phyloP scores from a whole-genome alignment of 92 coral and sea anemone species.

The Epizoanthus rinbou region DNA sequence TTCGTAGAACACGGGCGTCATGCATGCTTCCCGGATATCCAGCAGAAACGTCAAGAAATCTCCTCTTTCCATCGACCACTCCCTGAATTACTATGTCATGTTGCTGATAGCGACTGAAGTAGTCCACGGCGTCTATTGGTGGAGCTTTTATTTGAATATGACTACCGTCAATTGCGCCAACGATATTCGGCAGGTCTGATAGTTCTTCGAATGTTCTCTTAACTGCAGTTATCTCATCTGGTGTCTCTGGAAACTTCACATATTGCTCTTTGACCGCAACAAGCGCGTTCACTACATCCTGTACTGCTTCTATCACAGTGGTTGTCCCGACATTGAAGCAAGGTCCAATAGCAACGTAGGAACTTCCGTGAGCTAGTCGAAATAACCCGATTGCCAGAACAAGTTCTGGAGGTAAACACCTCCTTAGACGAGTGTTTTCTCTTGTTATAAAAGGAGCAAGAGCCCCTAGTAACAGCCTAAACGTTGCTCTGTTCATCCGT shows the following conservation, averaged over 20 bases:
- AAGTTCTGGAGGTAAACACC: constrained; percentile 43
- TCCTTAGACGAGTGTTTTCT: constrained; percentile 30
- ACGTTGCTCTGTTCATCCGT: constrained; percentile 36
- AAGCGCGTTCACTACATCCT: constrained; percentile 48
- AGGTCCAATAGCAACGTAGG: constrained; percentile 43
- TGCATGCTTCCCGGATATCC: constrained; percentile 53
- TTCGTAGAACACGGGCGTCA: constrained; percentile 52
- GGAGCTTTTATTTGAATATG: constrained; percentile 47
- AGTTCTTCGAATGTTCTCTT: constrained; percentile 40
- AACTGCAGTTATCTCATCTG: constrained; percentile 39
- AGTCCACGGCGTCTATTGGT: constrained; percentile 43
- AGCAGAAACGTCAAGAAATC: constrained; percentile 37
- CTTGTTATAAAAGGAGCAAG: constrained; percentile 12
- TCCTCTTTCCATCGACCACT: constrained; percentile 29
- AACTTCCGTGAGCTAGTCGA: constrained; percentile 38
- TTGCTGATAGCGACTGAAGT: constrained; percentile 44
- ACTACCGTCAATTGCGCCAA: constrained; percentile 46
- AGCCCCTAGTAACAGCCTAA: constrained; percentile 39
- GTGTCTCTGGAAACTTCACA: constrained; percentile 35
- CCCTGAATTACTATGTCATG: constrained; percentile 40
- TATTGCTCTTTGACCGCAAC: constrained; percentile 33
- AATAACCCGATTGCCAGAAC: constrained; percentile 36
- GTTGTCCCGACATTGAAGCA: constrained; percentile 45
- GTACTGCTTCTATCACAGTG: constrained; percentile 51
- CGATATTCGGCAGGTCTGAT: constrained; percentile 45